A percentile compares a stretch with the other conserved stretches of the same genome.
Evolutionary conservation across 2,888 invertebrate genomes (phyloP).

Genomic region (Macrostomum cliftonense): DNA sequence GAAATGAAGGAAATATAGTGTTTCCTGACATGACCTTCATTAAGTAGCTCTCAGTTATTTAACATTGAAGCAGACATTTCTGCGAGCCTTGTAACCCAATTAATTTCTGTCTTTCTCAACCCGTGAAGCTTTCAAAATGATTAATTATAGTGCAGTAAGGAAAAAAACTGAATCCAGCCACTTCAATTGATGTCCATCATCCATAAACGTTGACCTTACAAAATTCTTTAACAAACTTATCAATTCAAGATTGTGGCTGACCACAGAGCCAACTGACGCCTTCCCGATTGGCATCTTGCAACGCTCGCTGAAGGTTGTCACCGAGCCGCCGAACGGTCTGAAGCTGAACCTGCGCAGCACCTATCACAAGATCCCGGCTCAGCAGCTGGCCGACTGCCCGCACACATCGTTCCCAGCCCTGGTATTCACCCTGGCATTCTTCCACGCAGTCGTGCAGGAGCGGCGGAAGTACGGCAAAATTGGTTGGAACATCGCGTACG

Average conservation of each 20-base stretch:
- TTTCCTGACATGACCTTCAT: too few species aligned
- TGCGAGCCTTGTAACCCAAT: too few species aligned
- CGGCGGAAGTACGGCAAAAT: constrained; percentile 77
- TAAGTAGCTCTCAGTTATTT: too few species aligned
- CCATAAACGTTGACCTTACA: too few species aligned
- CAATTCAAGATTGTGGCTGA: constrained; percentile 56
- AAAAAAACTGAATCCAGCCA: too few species aligned
- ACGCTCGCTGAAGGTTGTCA: constrained; percentile 67
- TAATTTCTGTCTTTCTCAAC: too few species aligned
- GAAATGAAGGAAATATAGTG: too few species aligned
- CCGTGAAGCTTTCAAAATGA: too few species aligned
- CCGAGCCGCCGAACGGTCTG: constrained; percentile 72
- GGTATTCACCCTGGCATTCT: constrained; percentile 70
- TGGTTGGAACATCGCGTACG: constrained; percentile 80
- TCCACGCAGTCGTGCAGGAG: constrained; percentile 76
- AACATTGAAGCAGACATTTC: too few species aligned
- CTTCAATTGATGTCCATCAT: too few species aligned
- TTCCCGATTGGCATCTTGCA: constrained; percentile 78
- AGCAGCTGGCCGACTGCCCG: constrained; percentile 51
- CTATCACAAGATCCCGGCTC: constrained; percentile 62
- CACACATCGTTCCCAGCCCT: constrained; percentile 61
- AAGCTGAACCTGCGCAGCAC: constrained; percentile 71
- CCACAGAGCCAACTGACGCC: constrained; percentile 64
- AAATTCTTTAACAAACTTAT: too few species aligned
- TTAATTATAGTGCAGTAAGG: too few species aligned